Percentiles rank a stretch among this genome's conserved stretches.
phyloP scores from a whole-genome alignment of 2,113 vertebrate genomes.

The Hiodon alosoides region DNA sequence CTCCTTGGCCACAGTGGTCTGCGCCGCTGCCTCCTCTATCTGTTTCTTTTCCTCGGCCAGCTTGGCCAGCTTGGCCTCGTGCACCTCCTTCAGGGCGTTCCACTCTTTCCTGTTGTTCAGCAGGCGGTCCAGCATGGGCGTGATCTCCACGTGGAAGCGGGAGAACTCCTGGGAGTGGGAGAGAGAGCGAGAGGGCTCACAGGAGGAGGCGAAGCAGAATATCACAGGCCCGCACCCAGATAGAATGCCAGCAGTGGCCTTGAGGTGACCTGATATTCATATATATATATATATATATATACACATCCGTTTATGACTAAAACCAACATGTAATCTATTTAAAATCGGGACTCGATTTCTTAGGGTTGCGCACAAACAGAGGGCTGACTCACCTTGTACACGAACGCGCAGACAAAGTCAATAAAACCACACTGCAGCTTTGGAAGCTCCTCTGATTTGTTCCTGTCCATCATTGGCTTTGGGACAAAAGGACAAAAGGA shows the following conservation, averaged over 20 bases:
- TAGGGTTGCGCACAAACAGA: neutral
- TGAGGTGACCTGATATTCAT: neutral
- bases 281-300: neutral
- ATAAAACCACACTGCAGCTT: slow-evolving; percentile 73
- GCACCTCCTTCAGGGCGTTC: slow-evolving; percentile 66
- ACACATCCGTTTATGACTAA: neutral
- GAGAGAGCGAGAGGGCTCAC: neutral
- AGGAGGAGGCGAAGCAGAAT: neutral
- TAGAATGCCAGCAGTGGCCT: neutral
- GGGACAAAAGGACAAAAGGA: slow-evolving; percentile 1
- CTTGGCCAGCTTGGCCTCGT: slow-evolving; percentile 63
- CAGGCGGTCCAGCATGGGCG: slow-evolving; percentile 68
- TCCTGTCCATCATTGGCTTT: slow-evolving; percentile 73
- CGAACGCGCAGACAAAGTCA: slow-evolving; percentile 70
- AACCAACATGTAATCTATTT: neutral
- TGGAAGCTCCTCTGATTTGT: slow-evolving; percentile 60
- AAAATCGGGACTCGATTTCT: neutral
- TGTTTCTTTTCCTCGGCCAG: slow-evolving; percentile 58
- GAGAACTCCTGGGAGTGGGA: slow-evolving; percentile 65
- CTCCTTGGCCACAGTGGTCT: slow-evolving; percentile 32
- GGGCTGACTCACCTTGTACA: slow-evolving; percentile 64
- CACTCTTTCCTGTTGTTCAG: slow-evolving; percentile 75
- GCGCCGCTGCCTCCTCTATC: slow-evolving; percentile 49
- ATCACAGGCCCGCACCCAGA: too few relatives aligned
- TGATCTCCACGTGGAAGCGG: slow-evolving; percentile 70